A percentile compares a stretch with the other conserved stretches of the same genome.
Evolutionary conservation across 2,797 vertebrate species (phyloP).

Genomic region (Picus viridis): DNA sequence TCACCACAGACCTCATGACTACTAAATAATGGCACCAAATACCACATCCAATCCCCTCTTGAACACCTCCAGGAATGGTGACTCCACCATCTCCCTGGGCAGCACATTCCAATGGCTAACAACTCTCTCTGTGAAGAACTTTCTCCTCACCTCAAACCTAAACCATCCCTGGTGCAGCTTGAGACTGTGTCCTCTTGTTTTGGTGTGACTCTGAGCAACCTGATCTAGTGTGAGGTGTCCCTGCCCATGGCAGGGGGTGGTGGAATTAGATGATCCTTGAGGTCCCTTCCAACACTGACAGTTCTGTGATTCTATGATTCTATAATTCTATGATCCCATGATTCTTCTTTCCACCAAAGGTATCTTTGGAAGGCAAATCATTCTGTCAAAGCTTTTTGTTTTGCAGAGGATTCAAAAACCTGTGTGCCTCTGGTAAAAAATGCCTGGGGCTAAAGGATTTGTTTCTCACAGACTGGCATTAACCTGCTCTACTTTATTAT

Average conservation of each 20-base stretch:
- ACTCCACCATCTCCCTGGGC: no score
- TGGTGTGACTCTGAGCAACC: no score
- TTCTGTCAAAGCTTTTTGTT: background rate
- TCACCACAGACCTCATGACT: no score
- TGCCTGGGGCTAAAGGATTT: background rate
- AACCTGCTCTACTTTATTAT: background rate
- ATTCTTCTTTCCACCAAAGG: background rate
- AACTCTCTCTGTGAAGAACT: no score
- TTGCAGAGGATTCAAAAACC: background rate
- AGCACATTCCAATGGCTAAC: no score
- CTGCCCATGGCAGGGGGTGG: background rate
- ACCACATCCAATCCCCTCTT: no score
- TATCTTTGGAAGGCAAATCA: background rate
- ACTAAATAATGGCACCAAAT: no score
- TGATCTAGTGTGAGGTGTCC: background rate
- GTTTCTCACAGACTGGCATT: background rate
- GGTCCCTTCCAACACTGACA: background rate
- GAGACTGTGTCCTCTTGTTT: no score
- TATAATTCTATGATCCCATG: background rate
- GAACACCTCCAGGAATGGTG: no score
- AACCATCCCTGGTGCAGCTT: no score
- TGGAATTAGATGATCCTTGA: background rate
- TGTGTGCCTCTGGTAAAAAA: background rate
- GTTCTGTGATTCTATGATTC: background rate
- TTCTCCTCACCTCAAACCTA: no score